Evolutionary conservation across 2,888 invertebrate genomes (phyloP), one percentile per base, ranked within the genome.

Genomic region (Catocala sponsa): DNA sequence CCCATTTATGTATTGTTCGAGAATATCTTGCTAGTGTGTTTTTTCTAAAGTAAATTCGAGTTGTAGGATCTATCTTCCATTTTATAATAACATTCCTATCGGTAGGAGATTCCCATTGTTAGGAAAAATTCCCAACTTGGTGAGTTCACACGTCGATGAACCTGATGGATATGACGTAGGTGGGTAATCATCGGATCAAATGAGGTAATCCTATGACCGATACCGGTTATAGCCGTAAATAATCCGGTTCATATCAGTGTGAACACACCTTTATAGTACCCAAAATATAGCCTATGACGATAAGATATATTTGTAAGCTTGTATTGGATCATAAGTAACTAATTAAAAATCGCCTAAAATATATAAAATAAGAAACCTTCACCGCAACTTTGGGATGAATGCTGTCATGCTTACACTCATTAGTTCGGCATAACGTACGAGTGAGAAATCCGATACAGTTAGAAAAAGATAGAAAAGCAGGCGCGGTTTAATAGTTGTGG

Each of bases 71-170:
- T n/a, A 25, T 52, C 60, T 55, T 60, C 60, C 49, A 55, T 51
- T 55, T 60, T 50, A 50, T 54, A 43, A 43, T 44, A 48, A 60
- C 50, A 55, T 60, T 60, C 55, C 55, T 46, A 60, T 55, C 5
- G 49, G 43, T 54, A 59, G 48, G n/a, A 55, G 43, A 48, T 46
- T 54, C 43, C 43, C 47, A 54, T 42, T 12, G 15, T 11, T 49
- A 42, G 53, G 59, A 59, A 48, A 58, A 48, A 53, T 48, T 54
- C 53, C 35, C 33, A 53, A 11, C 38, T 50, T 35, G 25, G 7
- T 11, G 5, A 49, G 48, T 33, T n/a, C 33, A 33, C 2, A 13
- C 35, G 13, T 1, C 7, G 35, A 12, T 7, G 2, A 5, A 5
- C 13, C 2, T 4, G 15, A 15, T 12, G 33, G n/a, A 7, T 48